These are phyloP conservation scores for Xanthia icteritia DNA, from an alignment of 2,888 invertebrate genomes.

Conservation along the genomic window DNA sequence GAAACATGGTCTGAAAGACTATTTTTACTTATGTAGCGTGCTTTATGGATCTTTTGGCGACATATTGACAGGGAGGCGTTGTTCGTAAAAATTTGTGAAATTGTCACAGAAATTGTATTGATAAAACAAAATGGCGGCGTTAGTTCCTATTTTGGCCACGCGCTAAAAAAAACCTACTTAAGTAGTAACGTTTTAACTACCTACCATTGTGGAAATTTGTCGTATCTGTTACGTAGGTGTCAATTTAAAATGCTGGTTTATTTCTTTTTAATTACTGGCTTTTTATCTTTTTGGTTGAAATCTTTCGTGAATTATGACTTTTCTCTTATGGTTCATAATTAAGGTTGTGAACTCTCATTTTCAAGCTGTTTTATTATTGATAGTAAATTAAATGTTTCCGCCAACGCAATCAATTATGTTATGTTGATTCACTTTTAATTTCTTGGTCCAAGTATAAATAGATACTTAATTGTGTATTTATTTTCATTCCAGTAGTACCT, in stretches of 20 bases:
- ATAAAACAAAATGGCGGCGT: no score
- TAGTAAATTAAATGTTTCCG: conserved; percentile 31
- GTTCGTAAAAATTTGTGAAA: no score
- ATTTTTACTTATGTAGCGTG: no score
- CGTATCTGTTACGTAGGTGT: conserved; percentile 35
- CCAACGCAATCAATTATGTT: conserved; percentile 34
- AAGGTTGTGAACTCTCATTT: conserved; percentile 52
- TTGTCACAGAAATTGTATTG: no score
- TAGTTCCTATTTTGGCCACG: no score
- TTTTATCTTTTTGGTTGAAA: conserved; percentile 48
- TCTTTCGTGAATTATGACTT: conserved; percentile 42
- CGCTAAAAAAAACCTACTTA: no score
- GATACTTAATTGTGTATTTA: not conserved
- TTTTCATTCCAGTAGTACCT: not conserved
- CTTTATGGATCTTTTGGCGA: no score
- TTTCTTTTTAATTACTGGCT: conserved; percentile 51
- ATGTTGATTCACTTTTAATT: not conserved
- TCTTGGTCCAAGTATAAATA: not conserved
- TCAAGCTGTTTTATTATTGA: conserved; percentile 33
- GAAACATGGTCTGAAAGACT: no score
- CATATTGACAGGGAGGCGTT: no score
- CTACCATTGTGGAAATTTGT: conserved; percentile 6
- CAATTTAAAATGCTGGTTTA: conserved; percentile 37
- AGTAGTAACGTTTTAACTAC: not conserved
- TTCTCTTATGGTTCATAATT: conserved; percentile 41